Percentiles rank a stretch among this genome's conserved stretches.
Conservation (phyloP, 2,888 invertebrate species). For the Dione vanillae region DNA sequence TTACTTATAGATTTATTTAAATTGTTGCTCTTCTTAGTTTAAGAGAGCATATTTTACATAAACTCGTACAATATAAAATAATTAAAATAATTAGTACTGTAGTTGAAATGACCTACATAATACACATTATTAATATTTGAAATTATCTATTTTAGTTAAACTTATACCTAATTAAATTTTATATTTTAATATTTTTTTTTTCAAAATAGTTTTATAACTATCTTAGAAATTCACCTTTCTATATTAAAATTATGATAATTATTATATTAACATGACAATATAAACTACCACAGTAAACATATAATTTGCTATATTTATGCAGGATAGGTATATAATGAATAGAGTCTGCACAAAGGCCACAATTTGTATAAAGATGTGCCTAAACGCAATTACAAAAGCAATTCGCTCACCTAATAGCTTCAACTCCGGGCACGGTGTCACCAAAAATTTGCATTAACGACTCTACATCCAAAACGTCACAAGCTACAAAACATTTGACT, state of each 20-base stretch:
- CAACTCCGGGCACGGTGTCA: slow-evolving; percentile 71
- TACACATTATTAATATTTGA: no score
- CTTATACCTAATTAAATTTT: no score
- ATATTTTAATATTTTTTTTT: no score
- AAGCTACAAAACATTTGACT: slow-evolving; percentile 47
- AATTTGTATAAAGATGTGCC: slow-evolving; percentile 75
- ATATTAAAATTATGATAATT: neutral
- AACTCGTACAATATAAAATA: no score
- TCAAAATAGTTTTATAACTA: no score
- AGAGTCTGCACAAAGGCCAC: slow-evolving; percentile 65
- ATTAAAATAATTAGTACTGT: no score
- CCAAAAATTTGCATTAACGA: slow-evolving; percentile 77
- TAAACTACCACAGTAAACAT: neutral
- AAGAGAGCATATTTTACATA: no score
- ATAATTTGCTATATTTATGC: slow-evolving; percentile 51
- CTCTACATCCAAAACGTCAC: slow-evolving; percentile 57
- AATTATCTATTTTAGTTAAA: no score
- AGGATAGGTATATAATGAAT: slow-evolving; percentile 69
- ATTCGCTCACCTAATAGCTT: slow-evolving; percentile 77
- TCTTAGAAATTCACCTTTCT: no score
- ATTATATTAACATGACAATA: neutral
- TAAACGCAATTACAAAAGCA: slow-evolving; percentile 81
- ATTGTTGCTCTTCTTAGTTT: no score
- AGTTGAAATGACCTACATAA: no score
- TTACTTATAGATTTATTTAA: no score